Evolutionary conservation across 2,113 vertebrate species (phyloP), one percentile per base, ranked within the genome.

Genomic region (Cromileptes altivelis): DNA sequence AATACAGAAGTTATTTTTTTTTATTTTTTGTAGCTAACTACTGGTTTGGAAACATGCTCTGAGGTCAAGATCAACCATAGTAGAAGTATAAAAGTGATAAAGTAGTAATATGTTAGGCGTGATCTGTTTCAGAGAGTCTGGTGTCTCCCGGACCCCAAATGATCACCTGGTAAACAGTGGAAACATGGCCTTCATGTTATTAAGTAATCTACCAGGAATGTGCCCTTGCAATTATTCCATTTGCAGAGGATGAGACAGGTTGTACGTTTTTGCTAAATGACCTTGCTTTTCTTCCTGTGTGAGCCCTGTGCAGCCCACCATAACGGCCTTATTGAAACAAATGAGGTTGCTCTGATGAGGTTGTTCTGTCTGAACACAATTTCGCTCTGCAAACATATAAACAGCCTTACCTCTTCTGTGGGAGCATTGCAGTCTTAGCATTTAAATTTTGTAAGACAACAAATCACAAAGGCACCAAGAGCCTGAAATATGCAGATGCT

Each of bases 381-480:
- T 10, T 33, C 23, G 4, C 17, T 45, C 33, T 52, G 15, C 47
- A 17, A 62, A 63, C 33, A 62, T 55, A 0, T 5, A 10, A 2
- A 23, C 1, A 8, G 21, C 12, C 15, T 1, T 13, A 10, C 6
- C n/a, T 72, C 62, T 33, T 14, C 6, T 56, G 10, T 13, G 14
- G 42, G 11, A 0, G 7, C 47, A 1, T 47, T 19, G 40, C 19
- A 9, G 25, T 42, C 42, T 30, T 2, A 37, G 17, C 57, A 25
- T 80, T 67, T 58, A 42, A 61, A 80, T 63, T 18, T 65, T 60
- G 10, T n/a, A 67, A n/a, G 14, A 50, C 21, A 47, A 65, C 40
- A 80, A 72, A 73, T 45, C 40, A 78, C 58, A 61, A 52, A 58
- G 37, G 45, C 76, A 11, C 13, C 10, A 19, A 21, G 11, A 30